A percentile compares a stretch with the other conserved stretches of the same genome.
Evolutionary conservation across 2,113 vertebrate genomes (phyloP).

Genomic region (Sebastes fasciatus): DNA sequence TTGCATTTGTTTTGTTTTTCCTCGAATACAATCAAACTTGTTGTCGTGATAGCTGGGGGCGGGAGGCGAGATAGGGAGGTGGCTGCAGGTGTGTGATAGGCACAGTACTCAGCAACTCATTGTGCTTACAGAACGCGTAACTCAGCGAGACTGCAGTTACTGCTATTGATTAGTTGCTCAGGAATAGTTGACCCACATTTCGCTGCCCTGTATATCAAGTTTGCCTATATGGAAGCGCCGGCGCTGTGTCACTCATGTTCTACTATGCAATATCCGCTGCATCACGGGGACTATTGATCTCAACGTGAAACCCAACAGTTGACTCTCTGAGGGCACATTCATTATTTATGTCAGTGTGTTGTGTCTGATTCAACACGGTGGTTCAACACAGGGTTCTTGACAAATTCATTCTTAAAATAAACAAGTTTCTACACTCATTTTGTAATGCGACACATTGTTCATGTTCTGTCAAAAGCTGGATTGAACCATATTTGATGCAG

Average conservation of each 20-base stretch:
- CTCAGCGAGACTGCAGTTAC: no score
- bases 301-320: constrained; percentile 1
- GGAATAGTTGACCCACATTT: no score
- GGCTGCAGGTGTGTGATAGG: no score
- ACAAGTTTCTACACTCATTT: constrained; percentile 4
- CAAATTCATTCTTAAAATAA: neutral
- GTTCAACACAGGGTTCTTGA: neutral
- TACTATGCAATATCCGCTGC: constrained; percentile 8
- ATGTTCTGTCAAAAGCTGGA: neutral
- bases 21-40: no score
- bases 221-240: no score
- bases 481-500: neutral
- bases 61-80: no score
- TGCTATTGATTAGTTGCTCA: no score
- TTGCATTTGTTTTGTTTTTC: no score
- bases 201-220: no score
- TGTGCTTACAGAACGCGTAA: no score
- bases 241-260: neutral
- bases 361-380: neutral
- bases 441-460: neutral
- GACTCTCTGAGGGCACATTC: neutral
- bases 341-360: neutral
- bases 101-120: no score
- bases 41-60: no score
- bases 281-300: constrained; percentile 41